Evolutionary conservation across 2,113 vertebrate genomes (phyloP), one percentile per base, ranked within the genome.

Genomic region (Rutilus rutilus): DNA sequence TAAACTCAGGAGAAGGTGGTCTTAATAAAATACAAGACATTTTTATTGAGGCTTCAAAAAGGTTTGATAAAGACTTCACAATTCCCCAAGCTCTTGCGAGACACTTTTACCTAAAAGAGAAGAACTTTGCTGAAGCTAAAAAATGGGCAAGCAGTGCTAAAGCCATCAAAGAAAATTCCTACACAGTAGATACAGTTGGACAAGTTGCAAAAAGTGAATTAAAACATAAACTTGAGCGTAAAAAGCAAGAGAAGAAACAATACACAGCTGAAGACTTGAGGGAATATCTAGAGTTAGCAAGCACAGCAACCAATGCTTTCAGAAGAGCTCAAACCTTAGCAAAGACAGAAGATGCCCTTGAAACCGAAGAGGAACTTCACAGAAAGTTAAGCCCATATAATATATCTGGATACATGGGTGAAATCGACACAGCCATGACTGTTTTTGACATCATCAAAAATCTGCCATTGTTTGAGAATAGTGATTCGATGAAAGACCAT

Each of bases 181-280:
- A 91, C 87, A 93, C 93, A 8, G 87, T 91, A 73, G 95, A 96
- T 67, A 96, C 96, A 21, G 71, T 95, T 0, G 96, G 95, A 6
- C 96, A 96, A 62, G 92, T 96, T 60, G 64, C 94, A 81, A 97
- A 95, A 94, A 94, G 80, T 80, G 36, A 95, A 78, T 88, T 97
- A 78, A 96, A 91, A 87, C 50, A 2, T 25, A 89, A 83, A 71
- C 57, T 91, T 2, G 89, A 94, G 0, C 84, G 0, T 25, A 89
- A 89, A 57, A 79, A 89, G 84, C 90, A 92, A 59, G 76, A 3
- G 50, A 91, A 91, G 42, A 87, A 14, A 15, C 47, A 11, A 1
- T 71, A 77, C 0, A 92, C 91, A 0, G 85, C 91, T 77, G 82
- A 75, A 0, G 83, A 94, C 3, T 30, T 96, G 17, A 0, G 81